phyloP scores from a whole-genome alignment of 2,113 vertebrate species.

The Myrmecobius fasciatus region DNA sequence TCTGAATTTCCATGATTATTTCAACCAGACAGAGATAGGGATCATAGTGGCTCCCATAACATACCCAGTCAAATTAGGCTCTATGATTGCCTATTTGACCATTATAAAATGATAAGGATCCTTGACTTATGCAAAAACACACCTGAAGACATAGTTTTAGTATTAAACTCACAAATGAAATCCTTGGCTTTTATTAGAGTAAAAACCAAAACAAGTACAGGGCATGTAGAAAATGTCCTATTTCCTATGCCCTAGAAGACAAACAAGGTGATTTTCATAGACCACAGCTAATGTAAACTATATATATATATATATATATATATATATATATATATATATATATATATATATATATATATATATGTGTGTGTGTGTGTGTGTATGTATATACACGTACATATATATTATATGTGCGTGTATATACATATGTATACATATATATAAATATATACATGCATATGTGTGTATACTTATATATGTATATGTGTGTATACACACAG shows the following conservation, averaged over 20 bases:
- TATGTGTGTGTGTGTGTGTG: too few species aligned
- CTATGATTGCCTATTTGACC: not conserved
- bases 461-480: too few species aligned
- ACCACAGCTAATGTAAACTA: not conserved
- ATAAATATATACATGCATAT: too few species aligned
- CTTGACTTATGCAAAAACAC: not conserved
- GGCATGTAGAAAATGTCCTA: not conserved
- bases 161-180: slow-evolving; percentile 31
- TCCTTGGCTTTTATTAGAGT: not conserved
- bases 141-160: not conserved
- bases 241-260: slow-evolving; percentile 15
- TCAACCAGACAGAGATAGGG: not conserved
- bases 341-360: too few species aligned
- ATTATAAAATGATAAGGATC: not conserved
- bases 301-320: too few species aligned
- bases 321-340: too few species aligned
- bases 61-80: not conserved
- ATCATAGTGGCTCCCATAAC: not conserved
- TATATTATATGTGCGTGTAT: too few species aligned
- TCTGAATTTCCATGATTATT: not conserved
- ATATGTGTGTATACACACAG: too few species aligned
- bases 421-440: too few species aligned
- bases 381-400: too few species aligned
- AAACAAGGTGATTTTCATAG: not conserved
- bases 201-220: not conserved